Evolutionary conservation across 2,113 vertebrate genomes (phyloP).

Genomic region (Mirounga angustirostris): DNA sequence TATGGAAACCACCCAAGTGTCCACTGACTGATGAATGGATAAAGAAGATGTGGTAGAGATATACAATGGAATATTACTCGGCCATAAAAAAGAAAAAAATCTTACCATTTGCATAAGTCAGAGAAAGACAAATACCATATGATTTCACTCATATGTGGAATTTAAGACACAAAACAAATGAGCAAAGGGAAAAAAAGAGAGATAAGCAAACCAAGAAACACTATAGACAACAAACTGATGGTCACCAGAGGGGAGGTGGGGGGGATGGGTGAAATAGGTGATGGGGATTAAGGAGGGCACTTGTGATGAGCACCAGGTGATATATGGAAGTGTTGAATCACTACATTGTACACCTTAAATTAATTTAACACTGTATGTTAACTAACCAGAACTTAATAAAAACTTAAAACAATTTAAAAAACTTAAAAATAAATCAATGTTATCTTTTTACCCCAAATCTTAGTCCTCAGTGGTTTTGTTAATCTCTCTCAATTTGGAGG

Average conservation of each 20-base stretch:
- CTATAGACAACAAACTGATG: neutral
- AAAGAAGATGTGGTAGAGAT: neutral
- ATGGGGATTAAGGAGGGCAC: neutral
- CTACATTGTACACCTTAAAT: neutral
- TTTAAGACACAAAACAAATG: neutral
- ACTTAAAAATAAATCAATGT: neutral
- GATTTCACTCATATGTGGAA: neutral
- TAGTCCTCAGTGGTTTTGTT: neutral
- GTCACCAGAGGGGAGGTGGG: neutral
- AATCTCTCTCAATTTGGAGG: neutral
- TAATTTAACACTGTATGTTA: neutral
- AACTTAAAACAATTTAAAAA: neutral
- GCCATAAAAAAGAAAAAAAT: neutral
- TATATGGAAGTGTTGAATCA: neutral
- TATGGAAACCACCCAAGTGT: neutral
- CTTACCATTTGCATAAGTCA: neutral
- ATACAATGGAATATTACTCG: neutral
- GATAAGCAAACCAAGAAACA: neutral
- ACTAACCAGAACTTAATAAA: neutral
- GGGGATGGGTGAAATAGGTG: neutral
- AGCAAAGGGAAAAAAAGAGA: neutral
- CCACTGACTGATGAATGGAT: neutral
- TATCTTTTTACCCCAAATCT: neutral
- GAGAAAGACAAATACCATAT: neutral
- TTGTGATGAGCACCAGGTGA: neutral